Evolutionary conservation across 2,797 vertebrate genomes (phyloP), one percentile per base, ranked within the genome.

Genomic region (Gallinago nigripennis): DNA sequence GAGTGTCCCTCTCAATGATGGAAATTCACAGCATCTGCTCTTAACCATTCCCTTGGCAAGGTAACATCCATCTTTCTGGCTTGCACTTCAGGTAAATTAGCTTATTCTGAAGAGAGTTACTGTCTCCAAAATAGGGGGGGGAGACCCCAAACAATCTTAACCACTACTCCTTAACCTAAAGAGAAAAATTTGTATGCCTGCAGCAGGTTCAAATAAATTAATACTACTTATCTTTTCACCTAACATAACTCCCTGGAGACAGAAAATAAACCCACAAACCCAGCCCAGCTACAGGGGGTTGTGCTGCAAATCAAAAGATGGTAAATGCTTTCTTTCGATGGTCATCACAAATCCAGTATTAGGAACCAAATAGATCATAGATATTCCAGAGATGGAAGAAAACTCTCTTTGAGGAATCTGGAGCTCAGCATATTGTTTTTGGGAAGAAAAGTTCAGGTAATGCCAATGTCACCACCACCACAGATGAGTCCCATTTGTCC

Each of bases 271-370:
- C 39, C 41, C 13, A 18, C 45, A 54, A 68, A 37, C 39, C 6
- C 57, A 60, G 58, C 88, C 85, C 88, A 56, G 6, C 35, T 24
- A 50, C 17, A 24, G 66, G 51, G 76, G 63, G 39, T 80, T 80
- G 66, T 87, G 63, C 94, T 91, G 87, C 88, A 86, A 91, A 91
- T 92, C 83, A 86, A 78, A 73, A 64, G 30, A 75, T 56, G 63
- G 73, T 54, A 58, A 96, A 90, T 72, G 66, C 43, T 86, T 76
- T 35, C 81, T 86, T 87, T 93, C 53, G 90, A 75, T 25, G 83
- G 77, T 94, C 76, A 83, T 54, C 78, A 90, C 57, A 92, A 96
- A 96, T 96, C 95, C 97, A 97, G 96, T 96, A 96, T 91, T 39
- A 89, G 82, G 92, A 96, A 66, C 80, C 89, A 83, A 88, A 84